Percentiles rank a stretch among this genome's conserved stretches.
These are phyloP conservation scores for Pteria penguin DNA, from an alignment of 2,888 invertebrate genomes.

Conservation along the genomic window DNA sequence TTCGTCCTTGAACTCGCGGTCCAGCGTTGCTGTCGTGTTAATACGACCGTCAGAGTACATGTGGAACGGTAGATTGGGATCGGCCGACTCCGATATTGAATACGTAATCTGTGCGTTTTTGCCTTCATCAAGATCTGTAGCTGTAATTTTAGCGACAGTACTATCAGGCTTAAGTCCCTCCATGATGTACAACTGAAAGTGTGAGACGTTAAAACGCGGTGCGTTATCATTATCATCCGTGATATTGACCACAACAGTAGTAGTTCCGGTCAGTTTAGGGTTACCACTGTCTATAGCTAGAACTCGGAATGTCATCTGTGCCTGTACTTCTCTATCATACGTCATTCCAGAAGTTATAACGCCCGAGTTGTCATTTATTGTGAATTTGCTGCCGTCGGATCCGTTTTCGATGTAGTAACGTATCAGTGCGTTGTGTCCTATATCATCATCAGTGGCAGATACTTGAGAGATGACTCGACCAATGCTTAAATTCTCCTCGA, in stretches of 20 bases:
- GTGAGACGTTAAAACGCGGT: conserved; percentile 50
- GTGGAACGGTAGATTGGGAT: conserved; percentile 77
- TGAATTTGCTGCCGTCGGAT: conserved; percentile 46
- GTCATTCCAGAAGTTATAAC: conserved; percentile 47
- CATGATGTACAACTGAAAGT: conserved; percentile 91
- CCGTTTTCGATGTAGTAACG: conserved; percentile 81
- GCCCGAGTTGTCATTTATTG: conserved; percentile 85
- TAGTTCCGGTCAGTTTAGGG: conserved; percentile 50
- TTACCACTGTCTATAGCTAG: conserved; percentile 58
- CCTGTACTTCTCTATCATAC: conserved; percentile 56
- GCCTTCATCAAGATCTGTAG: conserved; percentile 94
- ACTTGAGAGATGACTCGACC: conserved; percentile 60
- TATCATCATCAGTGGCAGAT: conserved; percentile 61
- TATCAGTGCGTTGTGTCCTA: conserved; percentile 54
- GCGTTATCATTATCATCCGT: conserved; percentile 58
- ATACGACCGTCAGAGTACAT: conserved; percentile 85
- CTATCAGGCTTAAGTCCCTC: conserved; percentile 94
- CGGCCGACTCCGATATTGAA: conserved; percentile 59
- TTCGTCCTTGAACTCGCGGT: conserved; percentile 91
- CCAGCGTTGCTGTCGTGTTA: conserved; percentile 89
- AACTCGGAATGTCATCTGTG: conserved; percentile 51
- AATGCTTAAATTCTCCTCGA: conserved; percentile 63
- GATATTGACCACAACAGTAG: conserved; percentile 52
- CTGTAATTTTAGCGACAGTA: conserved; percentile 92
- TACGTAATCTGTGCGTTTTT: conserved; percentile 91